Base-by-base conservation (phyloP, 2,113 vertebrate species). In the Paedocypris sp. region DNA sequence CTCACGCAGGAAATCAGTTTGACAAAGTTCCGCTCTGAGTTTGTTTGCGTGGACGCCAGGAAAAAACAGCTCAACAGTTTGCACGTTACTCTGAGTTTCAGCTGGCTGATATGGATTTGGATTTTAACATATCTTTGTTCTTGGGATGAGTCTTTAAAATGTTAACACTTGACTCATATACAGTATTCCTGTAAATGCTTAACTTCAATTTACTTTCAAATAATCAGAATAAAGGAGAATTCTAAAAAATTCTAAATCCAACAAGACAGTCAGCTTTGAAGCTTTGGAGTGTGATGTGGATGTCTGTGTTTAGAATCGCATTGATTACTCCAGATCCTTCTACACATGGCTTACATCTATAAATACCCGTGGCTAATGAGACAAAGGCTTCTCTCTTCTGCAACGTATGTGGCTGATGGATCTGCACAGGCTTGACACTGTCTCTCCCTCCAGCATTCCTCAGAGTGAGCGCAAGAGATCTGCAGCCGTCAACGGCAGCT, bases 311-410 rank as follows among this genome's bases (percentile, higher is more conserved):
- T 32, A 38, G 41, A 58, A 66, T 48, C 33, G 62, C 32, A 46
- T 41, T 48, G 54, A 61, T 60, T 46, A 32, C 57, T 46, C 28
- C 26, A 16, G 33, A 10, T 25, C 18, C 32, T 25, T 16, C 25
- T 62, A 48, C 61, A 64, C 43, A 67, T 46, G 48, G 64, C 52
- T 48, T 20, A 29, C 38, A 28, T 58, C 69, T 73, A 75, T 71
- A 73, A 75, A 73, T 73, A 69, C 53, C 22, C 43, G 8, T 58
- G 59, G 41, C 20, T 36, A 13, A 16, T 57, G 3, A 48, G 46
- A 77, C 73, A 75, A 75, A 71, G 68, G 45, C 49, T 53, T 59
- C 45, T 62, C 56, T 76, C 67, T 75, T 70, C 49, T 62, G 39
- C 31, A 31, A 43, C 48, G 35, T 59, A 56, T 60, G 42, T 49